These are phyloP conservation scores for Bothrops jararaca DNA, from an alignment of 2,113 vertebrate species.

Conservation along the genomic window DNA sequence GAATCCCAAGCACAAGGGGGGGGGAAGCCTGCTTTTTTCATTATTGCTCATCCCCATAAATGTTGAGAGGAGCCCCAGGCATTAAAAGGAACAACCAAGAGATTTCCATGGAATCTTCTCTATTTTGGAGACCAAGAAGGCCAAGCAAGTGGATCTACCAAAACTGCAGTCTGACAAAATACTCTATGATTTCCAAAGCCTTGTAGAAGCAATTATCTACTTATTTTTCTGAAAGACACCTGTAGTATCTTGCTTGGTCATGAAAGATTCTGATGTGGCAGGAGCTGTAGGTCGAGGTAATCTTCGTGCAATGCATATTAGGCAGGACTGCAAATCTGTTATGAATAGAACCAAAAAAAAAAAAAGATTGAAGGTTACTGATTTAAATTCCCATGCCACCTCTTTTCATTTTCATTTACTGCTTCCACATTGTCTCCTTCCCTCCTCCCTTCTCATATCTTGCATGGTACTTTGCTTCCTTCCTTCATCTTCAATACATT, in stretches of 20 bases:
- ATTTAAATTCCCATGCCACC: not conserved
- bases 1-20: not conserved
- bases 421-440: not conserved
- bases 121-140: not conserved
- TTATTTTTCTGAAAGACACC: conserved; percentile 68
- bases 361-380: not conserved
- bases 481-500: too few relatives aligned
- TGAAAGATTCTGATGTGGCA: conserved; percentile 84
- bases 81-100: not conserved
- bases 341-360: conserved; percentile 12
- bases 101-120: too few relatives aligned
- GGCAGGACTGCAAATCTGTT: conserved; percentile 89
- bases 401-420: not conserved
- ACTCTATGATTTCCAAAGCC: not conserved
- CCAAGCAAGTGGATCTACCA: not conserved
- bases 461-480: too few relatives aligned
- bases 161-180: not conserved
- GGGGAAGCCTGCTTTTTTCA: not conserved
- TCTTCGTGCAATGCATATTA: conserved; percentile 90
- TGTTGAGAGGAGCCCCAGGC: not conserved
- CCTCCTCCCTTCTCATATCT: too few relatives aligned
- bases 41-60: not conserved
- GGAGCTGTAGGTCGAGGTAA: conserved; percentile 78
- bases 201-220: not conserved
- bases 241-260: conserved; percentile 96